Percentiles rank a stretch among this genome's conserved stretches.
Conservation (phyloP, 2,797 vertebrate species). For the Cynopterus sphinx region DNA sequence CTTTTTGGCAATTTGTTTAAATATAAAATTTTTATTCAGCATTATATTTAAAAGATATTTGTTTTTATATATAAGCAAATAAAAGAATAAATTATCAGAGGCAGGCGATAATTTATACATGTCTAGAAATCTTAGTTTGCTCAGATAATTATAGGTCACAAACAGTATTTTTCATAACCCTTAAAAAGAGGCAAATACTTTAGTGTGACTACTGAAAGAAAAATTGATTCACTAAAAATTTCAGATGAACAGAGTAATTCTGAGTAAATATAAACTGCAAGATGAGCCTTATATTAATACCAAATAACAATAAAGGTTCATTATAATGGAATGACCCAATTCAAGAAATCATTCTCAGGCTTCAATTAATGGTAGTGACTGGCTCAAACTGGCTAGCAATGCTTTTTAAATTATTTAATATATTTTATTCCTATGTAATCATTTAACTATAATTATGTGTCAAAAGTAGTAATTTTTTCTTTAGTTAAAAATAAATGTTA, state of each 20-base stretch:
- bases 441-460: conserved; percentile 7
- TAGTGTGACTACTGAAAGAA: not conserved
- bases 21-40: not conserved
- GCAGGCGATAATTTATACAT: not conserved
- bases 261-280: not conserved
- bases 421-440: conserved; percentile 1
- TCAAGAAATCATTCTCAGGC: not conserved
- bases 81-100: not conserved
- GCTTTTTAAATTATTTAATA: conserved; percentile 23
- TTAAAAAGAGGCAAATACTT: not conserved
- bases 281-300: not conserved
- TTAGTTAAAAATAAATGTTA: not conserved
- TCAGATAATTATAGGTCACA: not conserved
- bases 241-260: conserved; percentile 12
- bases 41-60: conserved; percentile 2
- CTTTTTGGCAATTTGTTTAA: not conserved
- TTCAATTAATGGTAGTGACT: not conserved
- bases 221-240: not conserved
- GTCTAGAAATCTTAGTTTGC: not conserved
- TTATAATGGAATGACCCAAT: not conserved
- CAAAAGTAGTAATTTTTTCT: conserved; percentile 12
- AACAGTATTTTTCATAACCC: not conserved
- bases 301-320: not conserved
- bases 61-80: not conserved
- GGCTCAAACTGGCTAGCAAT: not conserved